Conservation (phyloP, 2,797 vertebrate species). For the Xiphophorus birchmanni region DNA sequence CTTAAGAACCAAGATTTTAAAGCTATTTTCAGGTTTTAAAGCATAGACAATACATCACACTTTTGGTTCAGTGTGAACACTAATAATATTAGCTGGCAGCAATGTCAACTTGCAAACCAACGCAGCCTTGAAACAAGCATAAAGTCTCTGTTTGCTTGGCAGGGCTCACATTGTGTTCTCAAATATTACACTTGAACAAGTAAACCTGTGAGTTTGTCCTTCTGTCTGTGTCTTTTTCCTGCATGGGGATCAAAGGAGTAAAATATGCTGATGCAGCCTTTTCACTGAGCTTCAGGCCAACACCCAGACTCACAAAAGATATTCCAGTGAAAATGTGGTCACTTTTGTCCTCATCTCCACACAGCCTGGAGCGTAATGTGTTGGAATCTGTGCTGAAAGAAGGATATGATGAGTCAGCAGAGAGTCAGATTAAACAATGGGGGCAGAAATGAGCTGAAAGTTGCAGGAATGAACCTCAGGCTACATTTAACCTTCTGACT, state of each 20-base stretch:
- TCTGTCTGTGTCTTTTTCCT: slow-evolving; percentile 42
- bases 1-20: not conserved
- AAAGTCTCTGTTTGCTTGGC: not conserved
- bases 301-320: slow-evolving; percentile 67
- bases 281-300: slow-evolving; percentile 53
- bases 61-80: not conserved
- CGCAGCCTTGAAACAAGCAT: not conserved
- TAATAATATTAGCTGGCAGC: not conserved
- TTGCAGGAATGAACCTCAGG: not conserved
- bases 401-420: slow-evolving; percentile 70
- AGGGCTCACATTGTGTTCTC: not conserved
- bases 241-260: slow-evolving; percentile 66
- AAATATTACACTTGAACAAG: slow-evolving; percentile 10
- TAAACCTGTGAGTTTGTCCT: slow-evolving; percentile 39
- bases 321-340: slow-evolving; percentile 61
- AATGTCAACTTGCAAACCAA: not conserved
- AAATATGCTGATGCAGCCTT: slow-evolving; percentile 78
- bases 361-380: slow-evolving; percentile 40
- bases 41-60: not conserved
- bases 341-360: slow-evolving; percentile 39
- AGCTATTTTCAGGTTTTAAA: not conserved
- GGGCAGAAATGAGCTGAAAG: slow-evolving; percentile 39
- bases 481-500: not conserved
- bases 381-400: slow-evolving; percentile 67
- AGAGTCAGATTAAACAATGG: slow-evolving; percentile 55